Conservation (phyloP, 1,140 invertebrate genomes). For the Heterodera schachtii region DNA sequence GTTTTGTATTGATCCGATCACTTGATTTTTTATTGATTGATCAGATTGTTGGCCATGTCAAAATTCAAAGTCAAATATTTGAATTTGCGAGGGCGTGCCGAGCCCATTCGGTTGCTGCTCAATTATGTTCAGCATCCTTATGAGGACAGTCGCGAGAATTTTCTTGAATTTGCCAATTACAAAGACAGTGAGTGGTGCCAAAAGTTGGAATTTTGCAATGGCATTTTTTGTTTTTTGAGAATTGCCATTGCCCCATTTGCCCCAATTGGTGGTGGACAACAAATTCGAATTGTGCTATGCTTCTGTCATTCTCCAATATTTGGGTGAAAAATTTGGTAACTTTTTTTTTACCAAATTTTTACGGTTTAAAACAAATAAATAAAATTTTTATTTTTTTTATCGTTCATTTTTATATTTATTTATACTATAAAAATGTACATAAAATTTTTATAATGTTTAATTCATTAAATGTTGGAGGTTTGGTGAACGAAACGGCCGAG, state of each 20-base stretch:
- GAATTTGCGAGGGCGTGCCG: slow-evolving; percentile 47
- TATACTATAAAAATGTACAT: no score
- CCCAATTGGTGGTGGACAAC: slow-evolving; percentile 42
- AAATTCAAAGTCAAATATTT: slow-evolving; percentile 51
- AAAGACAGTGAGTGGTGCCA: slow-evolving; percentile 42
- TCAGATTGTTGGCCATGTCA: slow-evolving; percentile 23
- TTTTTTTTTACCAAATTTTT: background rate
- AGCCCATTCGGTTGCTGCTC: slow-evolving; percentile 45
- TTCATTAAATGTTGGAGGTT: slow-evolving; percentile 18
- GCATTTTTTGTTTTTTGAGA: slow-evolving; percentile 25
- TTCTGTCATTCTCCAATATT: slow-evolving; percentile 39
- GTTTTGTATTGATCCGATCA: background rate
- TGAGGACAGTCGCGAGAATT: slow-evolving; percentile 49
- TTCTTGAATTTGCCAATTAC: slow-evolving; percentile 46
- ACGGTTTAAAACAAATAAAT: slow-evolving; percentile 4
- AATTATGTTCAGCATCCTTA: slow-evolving; percentile 51
- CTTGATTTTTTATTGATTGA: background rate
- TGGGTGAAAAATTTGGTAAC: slow-evolving; percentile 47
- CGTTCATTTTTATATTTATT: no score
- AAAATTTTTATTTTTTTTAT: background rate
- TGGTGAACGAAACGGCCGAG: slow-evolving; percentile 46
- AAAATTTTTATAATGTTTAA: no score
- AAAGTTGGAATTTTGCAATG: slow-evolving; percentile 13
- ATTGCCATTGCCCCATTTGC: slow-evolving; percentile 44
- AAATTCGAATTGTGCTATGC: slow-evolving; percentile 45